phyloP scores from a whole-genome alignment of 1,140 invertebrate genomes.

The Parapsyche elsis region DNA sequence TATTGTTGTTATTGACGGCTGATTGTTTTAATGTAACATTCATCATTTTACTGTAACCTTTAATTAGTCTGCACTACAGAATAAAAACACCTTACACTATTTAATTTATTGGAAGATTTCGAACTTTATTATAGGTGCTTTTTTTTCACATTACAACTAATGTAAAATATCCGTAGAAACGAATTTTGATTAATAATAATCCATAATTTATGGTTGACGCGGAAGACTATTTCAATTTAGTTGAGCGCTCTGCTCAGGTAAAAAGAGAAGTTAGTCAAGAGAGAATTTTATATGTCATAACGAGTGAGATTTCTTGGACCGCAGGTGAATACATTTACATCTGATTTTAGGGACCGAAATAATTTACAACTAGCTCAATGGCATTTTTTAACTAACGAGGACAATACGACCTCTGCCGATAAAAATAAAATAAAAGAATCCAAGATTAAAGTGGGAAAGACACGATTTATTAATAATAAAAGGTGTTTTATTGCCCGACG shows the following conservation, averaged over 20 bases:
- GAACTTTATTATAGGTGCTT: too few relatives aligned
- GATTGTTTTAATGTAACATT: conserved; percentile 56
- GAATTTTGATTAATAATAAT: conserved; percentile 13
- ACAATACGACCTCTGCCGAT: conserved; percentile 46
- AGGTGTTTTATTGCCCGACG: conserved; percentile 46
- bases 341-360: conserved; percentile 51
- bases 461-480: conserved; percentile 56
- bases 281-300: conserved; percentile 34
- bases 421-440: conserved; percentile 40
- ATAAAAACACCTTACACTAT: too few relatives aligned
- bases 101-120: too few relatives aligned
- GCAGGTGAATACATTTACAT: conserved; percentile 53
- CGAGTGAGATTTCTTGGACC: conserved; percentile 40
- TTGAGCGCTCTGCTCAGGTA: conserved; percentile 25
- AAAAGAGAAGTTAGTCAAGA: background rate
- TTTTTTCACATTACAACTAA: too few relatives aligned
- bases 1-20: conserved; percentile 54
- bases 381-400: conserved; percentile 54
- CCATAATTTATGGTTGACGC: background rate
- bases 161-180: background rate
- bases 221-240: conserved; percentile 15
- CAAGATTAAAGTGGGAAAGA: conserved; percentile 35
- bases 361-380: conserved; percentile 53
- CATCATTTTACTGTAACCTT: conserved; percentile 54
- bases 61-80: conserved; percentile 43